Conservation (phyloP, 64 coral and sea anemone genomes). For the Dendronephthya gigantea region DNA sequence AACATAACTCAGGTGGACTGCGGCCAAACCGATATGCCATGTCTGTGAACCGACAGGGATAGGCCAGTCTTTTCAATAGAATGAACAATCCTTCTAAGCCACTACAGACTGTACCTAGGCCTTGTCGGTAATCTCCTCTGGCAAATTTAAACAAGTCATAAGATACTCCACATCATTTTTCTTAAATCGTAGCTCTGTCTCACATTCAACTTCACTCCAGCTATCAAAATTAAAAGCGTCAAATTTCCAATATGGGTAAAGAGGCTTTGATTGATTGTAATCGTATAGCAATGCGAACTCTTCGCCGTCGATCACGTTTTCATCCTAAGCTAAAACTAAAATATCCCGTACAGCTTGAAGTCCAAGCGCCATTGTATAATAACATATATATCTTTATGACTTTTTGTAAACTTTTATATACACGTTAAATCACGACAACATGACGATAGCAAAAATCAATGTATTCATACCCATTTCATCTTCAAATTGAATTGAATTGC, state of each 20-base stretch:
- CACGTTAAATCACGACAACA: too few relatives aligned
- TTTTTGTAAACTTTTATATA: too few relatives aligned
- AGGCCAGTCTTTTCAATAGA: conserved; percentile 23
- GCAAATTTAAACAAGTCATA: background rate
- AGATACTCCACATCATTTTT: background rate
- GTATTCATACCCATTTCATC: too few relatives aligned
- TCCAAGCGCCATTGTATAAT: too few relatives aligned
- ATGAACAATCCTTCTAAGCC: conserved; percentile 24
- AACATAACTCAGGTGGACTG: conserved; percentile 6
- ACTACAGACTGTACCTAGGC: conserved; percentile 19
- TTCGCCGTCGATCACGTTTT: background rate
- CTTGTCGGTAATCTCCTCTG: conserved; percentile 25
- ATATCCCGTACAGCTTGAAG: too few relatives aligned
- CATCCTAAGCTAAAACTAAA: too few relatives aligned
- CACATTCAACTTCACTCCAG: background rate
- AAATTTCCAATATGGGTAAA: background rate
- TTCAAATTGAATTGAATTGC: too few relatives aligned
- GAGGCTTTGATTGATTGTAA: background rate
- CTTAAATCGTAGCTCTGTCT: background rate
- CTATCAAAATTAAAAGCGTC: background rate
- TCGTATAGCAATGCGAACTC: background rate
- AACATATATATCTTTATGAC: too few relatives aligned
- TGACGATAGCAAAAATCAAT: too few relatives aligned
- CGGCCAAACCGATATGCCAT: conserved; percentile 11
- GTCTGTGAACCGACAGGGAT: too few relatives aligned